Base-by-base conservation (phyloP, 2,797 vertebrate genomes). In the Aldrovandia affinis region DNA sequence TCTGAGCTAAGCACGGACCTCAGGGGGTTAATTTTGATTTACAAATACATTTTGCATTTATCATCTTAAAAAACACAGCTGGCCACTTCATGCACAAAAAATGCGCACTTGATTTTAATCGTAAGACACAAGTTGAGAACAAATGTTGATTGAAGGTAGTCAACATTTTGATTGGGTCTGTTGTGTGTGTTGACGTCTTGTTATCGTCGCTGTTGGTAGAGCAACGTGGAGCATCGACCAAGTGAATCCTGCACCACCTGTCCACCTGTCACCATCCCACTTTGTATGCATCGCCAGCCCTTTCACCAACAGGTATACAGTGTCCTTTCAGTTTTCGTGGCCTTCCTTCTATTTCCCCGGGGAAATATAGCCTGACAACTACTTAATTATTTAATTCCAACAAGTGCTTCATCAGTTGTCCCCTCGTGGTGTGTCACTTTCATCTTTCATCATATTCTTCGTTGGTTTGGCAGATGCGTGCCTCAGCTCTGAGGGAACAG, bases 381-480 rank as follows among this genome's bases (percentile, higher is more conserved):
- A 50, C 82, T 87, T 88, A 68, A 87, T 88, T 84, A 89, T 88
- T 87, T 88, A 83, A 87, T 85, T 89, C 44, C 84, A 81, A 85
- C 86, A 86, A 84, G 82, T 68, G 20, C 52, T 30, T 83, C 83
- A 86, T 87, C 83, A 75, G 54, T 82, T 81, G 54, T 81, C 85
- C 82, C 39, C 61, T 55, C 36, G 30, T 39, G 2, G 15, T 68
- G 28, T 30, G 14, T 68, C 78, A 25, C 42, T 65, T 36, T 83
- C 75, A n/a, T 57, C 85, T 50, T 83, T 81, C 61, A 59, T 80
- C 80, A 61, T 52, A 44, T 82, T 85, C 75, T 82, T 70, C 39
- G 30, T 81, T 61, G 59, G 30, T 54, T 42, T 83, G 82, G 80
- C 73, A 50, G 81, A 65, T 82, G 80, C 57, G 77, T 44, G n/a